A percentile compares a stretch with the other conserved stretches of the same genome.
Conservation (phyloP, 2,113 vertebrate species). For the Gymnocephalus cernua region DNA sequence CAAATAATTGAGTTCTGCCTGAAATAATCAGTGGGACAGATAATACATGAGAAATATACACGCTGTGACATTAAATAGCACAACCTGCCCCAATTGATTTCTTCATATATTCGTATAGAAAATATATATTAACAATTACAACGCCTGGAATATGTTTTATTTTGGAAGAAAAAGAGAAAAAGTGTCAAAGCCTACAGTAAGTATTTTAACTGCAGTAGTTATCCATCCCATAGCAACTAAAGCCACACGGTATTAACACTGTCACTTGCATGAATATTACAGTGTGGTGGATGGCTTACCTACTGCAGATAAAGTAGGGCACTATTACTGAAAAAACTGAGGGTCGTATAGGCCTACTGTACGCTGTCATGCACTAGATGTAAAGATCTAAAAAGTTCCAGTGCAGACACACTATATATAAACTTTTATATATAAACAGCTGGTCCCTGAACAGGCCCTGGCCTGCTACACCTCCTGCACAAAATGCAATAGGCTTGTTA, state of each 20-base stretch:
- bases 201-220: not conserved
- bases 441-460: not conserved
- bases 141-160: not conserved
- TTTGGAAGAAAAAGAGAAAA: not conserved
- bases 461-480: not conserved
- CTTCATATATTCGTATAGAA: not conserved
- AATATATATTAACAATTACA: not conserved
- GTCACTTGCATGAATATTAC: not conserved
- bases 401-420: not conserved
- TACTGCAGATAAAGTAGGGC: not conserved
- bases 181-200: not conserved
- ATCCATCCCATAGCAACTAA: not conserved
- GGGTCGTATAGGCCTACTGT: not conserved
- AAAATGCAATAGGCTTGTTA: not conserved
- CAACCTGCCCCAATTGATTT: not conserved
- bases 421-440: not conserved
- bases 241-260: not conserved
- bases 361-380: not conserved
- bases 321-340: too few species aligned
- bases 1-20: not conserved
- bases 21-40: not conserved
- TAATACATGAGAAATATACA: conserved; percentile 1
- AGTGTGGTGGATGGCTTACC: not conserved
- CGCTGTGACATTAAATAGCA: not conserved
- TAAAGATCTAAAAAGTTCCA: too few species aligned